Base-by-base conservation (phyloP, 2,113 vertebrate genomes). In the Petroica traversi region DNA sequence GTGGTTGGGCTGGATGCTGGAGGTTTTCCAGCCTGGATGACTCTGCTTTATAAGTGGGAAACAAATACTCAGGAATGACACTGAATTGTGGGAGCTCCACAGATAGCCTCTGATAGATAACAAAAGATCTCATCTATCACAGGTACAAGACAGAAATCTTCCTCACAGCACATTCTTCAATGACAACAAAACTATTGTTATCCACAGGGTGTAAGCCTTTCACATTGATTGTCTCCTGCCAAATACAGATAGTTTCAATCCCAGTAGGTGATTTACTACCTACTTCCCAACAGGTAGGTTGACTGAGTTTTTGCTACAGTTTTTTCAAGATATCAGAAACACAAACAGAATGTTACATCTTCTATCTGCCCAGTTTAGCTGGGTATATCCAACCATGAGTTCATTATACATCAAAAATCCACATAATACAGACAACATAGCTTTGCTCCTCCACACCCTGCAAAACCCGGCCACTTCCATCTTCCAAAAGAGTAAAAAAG, bases 321-420 rank as follows among this genome's bases (percentile, higher is more conserved):
- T 75, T 89, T 72, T 52, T 52, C 19, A 81, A 72, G 40, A 33
- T 12, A 54, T 14, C 25, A 52, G 8, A 28, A 52, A 64, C 10
- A 48, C 18, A 72, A 31, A 19, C 6, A 59, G 68, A 85, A 49
- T 33, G 4, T 43, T 54, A 18, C 8, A 73, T 22, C 14, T 59
- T n/a, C 22, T 23, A 18, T 11, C 12, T 36, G 29, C 9, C 25
- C 28, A 36, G 41, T 78, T 75, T 45, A 78, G 22, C 14, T 34
- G 57, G 33, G 28, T 55, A 19, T 57, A 41, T 64, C 19, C 38
- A 68, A 45, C 28, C 1, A 0, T 16, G 25, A 81, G 22, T 23
- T 22, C 0, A 0, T 41, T 22, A 20, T 4, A 3, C 43, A 40
- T 45, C 0, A 0, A 59, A 86, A 93, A 85, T 38, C 52, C 43